Conservation (phyloP, 1,140 invertebrate species). For the Drosophila ananassae region DNA sequence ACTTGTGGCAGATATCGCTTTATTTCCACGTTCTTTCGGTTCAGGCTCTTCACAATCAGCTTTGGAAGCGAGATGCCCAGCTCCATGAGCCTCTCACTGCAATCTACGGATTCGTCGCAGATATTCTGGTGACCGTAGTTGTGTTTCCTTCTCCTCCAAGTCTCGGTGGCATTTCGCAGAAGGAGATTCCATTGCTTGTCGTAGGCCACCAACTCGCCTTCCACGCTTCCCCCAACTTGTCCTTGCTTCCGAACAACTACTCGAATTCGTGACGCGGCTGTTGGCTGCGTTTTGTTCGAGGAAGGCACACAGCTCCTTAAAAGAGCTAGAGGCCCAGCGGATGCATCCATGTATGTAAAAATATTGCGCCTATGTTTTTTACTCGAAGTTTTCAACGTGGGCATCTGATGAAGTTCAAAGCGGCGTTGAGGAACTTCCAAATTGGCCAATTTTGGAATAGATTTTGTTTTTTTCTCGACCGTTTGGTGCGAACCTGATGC, state of each 20-base stretch:
- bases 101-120: slow-evolving; percentile 37
- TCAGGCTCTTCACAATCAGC: slow-evolving; percentile 85
- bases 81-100: slow-evolving; percentile 37
- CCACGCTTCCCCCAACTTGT: slow-evolving; percentile 90
- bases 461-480: slow-evolving; percentile 1
- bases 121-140: slow-evolving; percentile 70
- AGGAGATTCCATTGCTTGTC: slow-evolving; percentile 98
- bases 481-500: not conserved
- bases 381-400: slow-evolving; percentile 44
- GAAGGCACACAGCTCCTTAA: slow-evolving; percentile 87
- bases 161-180: slow-evolving; percentile 93
- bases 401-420: slow-evolving; percentile 71
- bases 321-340: slow-evolving; percentile 87
- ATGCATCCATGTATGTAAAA: slow-evolving; percentile 87
- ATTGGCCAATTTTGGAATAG: slow-evolving; percentile 21
- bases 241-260: slow-evolving; percentile 87
- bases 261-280: slow-evolving; percentile 85
- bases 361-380: slow-evolving; percentile 85
- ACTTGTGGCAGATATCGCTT: slow-evolving; percentile 91
- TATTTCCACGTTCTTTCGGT: slow-evolving; percentile 88
- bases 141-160: slow-evolving; percentile 88
- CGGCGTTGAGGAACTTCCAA: slow-evolving; percentile 31
- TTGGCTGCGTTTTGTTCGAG: not conserved
- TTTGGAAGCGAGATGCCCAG: slow-evolving; percentile 83
- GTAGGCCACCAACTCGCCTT: slow-evolving; percentile 93